A percentile compares a stretch with the other conserved stretches of the same genome.
These are phyloP conservation scores for Zaprionus tsacasi DNA, from an alignment of 1,140 invertebrate genomes.

Conservation along the genomic window DNA sequence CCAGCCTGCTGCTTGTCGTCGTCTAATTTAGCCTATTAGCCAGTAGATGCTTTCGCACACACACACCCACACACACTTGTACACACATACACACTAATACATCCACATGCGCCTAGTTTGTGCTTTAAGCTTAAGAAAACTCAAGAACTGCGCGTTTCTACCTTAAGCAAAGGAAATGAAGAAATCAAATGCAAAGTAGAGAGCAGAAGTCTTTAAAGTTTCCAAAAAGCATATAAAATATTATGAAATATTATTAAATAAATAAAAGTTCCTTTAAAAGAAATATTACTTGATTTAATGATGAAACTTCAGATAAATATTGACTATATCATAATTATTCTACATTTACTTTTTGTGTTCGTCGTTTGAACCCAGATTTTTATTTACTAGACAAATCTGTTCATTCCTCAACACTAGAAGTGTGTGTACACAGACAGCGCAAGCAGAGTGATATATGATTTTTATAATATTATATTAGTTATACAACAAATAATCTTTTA, in stretches of 20 bases:
- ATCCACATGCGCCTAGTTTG: not conserved
- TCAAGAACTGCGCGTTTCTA: slow-evolving; percentile 2
- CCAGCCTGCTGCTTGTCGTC: slow-evolving; percentile 27
- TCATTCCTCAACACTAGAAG: slow-evolving; percentile 68
- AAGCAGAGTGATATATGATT: not conserved
- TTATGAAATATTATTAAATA: too few species aligned
- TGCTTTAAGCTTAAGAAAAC: slow-evolving; percentile 23
- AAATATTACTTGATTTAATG: too few species aligned
- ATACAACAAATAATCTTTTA: too few species aligned
- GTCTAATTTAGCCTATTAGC: slow-evolving; percentile 78
- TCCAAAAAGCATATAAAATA: too few species aligned
- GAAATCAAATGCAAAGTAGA: too few species aligned
- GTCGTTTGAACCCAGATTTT: slow-evolving; percentile 61
- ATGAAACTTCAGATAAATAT: too few species aligned
- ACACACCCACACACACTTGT: slow-evolving; percentile 29
- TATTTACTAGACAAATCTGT: slow-evolving; percentile 55
- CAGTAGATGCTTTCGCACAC: slow-evolving; percentile 69
- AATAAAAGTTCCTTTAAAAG: too few species aligned
- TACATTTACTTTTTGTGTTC: slow-evolving; percentile 59
- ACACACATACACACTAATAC: not conserved
- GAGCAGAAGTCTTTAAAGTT: not conserved
- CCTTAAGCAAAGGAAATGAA: not conserved
- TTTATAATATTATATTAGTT: too few species aligned
- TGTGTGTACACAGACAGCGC: slow-evolving; percentile 23
- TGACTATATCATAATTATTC: not conserved